phyloP scores from a whole-genome alignment of 2,888 invertebrate species.

The Lasioglossum villosulum region DNA sequence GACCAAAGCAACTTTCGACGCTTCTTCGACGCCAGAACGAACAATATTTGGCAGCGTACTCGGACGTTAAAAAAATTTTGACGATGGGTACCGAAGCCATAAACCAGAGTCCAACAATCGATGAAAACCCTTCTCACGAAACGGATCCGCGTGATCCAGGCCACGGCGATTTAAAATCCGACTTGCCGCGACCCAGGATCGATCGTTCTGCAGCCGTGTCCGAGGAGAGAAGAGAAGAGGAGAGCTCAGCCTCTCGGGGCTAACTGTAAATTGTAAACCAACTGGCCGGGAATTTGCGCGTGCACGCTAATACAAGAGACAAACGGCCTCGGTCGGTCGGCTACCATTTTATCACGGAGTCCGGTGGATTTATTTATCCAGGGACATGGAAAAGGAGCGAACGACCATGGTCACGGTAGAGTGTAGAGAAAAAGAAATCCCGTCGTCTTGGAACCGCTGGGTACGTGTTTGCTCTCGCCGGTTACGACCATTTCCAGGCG shows the following conservation, averaged over 20 bases:
- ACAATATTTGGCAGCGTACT: background rate
- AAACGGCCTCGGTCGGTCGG: background rate
- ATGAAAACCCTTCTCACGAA: background rate
- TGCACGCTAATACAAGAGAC: slow-evolving; percentile 1
- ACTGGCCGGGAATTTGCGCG: background rate
- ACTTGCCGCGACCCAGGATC: background rate
- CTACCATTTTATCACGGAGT: background rate
- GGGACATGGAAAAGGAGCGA: background rate
- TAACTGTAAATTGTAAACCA: slow-evolving; percentile 1
- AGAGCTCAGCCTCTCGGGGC: background rate
- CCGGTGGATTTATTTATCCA: slow-evolving; percentile 28
- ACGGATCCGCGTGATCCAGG: background rate
- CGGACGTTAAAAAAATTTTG: background rate
- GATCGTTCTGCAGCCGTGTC: background rate
- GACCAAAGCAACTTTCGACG: no score
- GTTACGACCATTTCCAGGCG: slow-evolving; percentile 58
- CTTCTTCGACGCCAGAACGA: background rate
- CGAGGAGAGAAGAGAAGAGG: no score
- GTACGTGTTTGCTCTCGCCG: slow-evolving; percentile 40
- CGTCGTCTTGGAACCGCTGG: slow-evolving; percentile 31
- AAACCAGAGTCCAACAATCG: background rate
- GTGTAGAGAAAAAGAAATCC: background rate
- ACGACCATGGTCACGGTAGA: background rate
- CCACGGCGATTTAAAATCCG: background rate
- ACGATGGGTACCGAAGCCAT: background rate